These are phyloP conservation scores for Hystrix cristata DNA, from an alignment of 2,113 vertebrate genomes.

Conservation along the genomic window DNA sequence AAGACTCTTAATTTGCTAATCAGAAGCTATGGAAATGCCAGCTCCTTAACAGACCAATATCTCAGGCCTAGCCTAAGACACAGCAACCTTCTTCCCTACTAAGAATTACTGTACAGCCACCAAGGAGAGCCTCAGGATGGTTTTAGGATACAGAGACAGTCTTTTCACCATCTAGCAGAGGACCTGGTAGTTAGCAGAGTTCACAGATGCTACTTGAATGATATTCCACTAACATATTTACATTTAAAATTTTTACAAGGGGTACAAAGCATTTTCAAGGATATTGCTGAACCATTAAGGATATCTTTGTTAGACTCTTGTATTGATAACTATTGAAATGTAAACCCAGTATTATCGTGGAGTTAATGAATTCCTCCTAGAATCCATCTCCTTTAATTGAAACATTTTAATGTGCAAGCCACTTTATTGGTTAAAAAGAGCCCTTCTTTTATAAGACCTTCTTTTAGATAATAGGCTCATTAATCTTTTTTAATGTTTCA, in stretches of 20 bases:
- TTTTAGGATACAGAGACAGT: neutral
- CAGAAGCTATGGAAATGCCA: neutral
- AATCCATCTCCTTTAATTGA: neutral
- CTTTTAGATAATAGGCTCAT: constrained; percentile 34
- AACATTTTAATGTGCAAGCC: neutral
- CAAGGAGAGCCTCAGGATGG: neutral
- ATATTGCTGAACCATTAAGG: neutral
- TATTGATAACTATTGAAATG: neutral
- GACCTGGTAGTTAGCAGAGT: neutral
- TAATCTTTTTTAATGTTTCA: constrained; percentile 40
- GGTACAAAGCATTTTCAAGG: neutral
- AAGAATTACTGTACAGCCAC: neutral
- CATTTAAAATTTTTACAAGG: neutral
- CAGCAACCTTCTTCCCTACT: neutral
- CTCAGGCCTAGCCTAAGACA: neutral
- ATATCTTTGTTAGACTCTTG: neutral
- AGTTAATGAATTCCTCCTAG: neutral
- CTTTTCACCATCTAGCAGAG: neutral
- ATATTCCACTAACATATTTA: neutral
- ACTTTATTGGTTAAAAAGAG: neutral
- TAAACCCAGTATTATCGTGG: neutral
- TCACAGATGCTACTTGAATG: neutral
- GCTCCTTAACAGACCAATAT: neutral
- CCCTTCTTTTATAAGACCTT: neutral
- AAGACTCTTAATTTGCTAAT: neutral